phyloP scores from a whole-genome alignment of 2,888 invertebrate species.

The Pachliopta kotzebuea region DNA sequence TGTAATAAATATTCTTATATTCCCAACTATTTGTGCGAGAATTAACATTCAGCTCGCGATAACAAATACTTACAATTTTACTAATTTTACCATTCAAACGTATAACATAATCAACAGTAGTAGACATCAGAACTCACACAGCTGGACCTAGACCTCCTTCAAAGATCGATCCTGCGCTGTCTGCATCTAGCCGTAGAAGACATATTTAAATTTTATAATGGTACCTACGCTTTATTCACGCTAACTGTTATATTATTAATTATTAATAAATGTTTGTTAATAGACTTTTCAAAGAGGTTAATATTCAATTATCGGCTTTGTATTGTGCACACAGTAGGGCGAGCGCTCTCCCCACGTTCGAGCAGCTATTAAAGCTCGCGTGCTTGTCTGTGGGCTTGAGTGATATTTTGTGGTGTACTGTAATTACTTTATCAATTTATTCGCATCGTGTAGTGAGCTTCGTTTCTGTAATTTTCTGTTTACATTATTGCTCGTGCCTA shows the following conservation, averaged over 20 bases:
- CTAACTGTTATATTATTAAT: not conserved
- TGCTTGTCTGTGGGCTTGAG: conserved; percentile 19
- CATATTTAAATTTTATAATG: not conserved
- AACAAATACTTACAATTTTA: too few species aligned
- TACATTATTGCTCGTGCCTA: not conserved
- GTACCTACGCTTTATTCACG: not conserved
- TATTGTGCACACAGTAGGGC: conserved; percentile 13
- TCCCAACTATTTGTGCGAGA: not conserved
- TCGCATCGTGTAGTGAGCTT: not conserved
- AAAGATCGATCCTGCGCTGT: too few species aligned
- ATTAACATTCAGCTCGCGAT: too few species aligned
- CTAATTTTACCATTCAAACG: too few species aligned
- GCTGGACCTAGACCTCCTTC: too few species aligned
- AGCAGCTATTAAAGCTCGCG: conserved; percentile 24
- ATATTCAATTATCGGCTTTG: conserved; percentile 15
- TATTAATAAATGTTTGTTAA: not conserved
- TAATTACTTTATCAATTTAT: conserved; percentile 29
- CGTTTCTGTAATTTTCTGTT: conserved; percentile 8
- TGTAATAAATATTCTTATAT: not conserved
- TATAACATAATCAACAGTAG: too few species aligned
- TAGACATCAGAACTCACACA: too few species aligned
- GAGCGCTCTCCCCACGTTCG: conserved; percentile 1
- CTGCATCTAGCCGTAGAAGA: too few species aligned
- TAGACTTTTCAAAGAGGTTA: not conserved
- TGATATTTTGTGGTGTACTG: conserved; percentile 27